A percentile compares a stretch with the other conserved stretches of the same genome.
phyloP scores from a whole-genome alignment of 2,797 vertebrate genomes.

The Austrolebias charrua region DNA sequence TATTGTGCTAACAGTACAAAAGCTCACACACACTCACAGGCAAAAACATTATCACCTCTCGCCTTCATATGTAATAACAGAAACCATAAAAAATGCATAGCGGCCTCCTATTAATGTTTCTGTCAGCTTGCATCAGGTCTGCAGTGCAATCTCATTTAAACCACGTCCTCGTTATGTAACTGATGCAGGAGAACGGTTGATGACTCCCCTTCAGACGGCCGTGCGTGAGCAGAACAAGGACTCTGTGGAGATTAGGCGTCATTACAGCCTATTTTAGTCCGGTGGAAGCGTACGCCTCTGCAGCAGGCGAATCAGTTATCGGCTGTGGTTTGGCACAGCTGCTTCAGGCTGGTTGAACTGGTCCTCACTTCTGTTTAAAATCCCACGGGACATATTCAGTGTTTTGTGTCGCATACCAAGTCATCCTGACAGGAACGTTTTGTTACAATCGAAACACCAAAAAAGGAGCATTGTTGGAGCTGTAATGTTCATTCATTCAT shows the following conservation, averaged over 20 bases:
- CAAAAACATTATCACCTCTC: no score
- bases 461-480: no score
- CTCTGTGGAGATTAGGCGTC: constrained; percentile 38
- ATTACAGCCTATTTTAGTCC: constrained; percentile 33
- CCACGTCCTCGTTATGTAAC: constrained; percentile 53
- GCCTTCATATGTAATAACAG: constrained; percentile 8
- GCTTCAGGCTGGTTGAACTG: constrained; percentile 38
- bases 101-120: constrained; percentile 36
- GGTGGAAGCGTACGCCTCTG: constrained; percentile 7
- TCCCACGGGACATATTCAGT: constrained; percentile 1
- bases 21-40: no score
- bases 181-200: constrained; percentile 63
- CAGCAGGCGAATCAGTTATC: constrained; percentile 37
- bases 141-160: constrained; percentile 47
- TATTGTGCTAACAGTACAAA: no score
- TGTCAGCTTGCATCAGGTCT: constrained; percentile 37
- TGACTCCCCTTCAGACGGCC: constrained; percentile 31
- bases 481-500: no score
- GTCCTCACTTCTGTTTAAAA: constrained; percentile 11
- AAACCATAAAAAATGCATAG: constrained; percentile 25
- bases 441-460: no score
- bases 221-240: constrained; percentile 36
- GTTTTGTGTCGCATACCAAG: constrained; percentile 5
- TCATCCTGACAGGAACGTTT: neutral
- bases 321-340: neutral